These are phyloP conservation scores for Agelaius phoeniceus DNA, from an alignment of 2,113 vertebrate species.

Conservation along the genomic window DNA sequence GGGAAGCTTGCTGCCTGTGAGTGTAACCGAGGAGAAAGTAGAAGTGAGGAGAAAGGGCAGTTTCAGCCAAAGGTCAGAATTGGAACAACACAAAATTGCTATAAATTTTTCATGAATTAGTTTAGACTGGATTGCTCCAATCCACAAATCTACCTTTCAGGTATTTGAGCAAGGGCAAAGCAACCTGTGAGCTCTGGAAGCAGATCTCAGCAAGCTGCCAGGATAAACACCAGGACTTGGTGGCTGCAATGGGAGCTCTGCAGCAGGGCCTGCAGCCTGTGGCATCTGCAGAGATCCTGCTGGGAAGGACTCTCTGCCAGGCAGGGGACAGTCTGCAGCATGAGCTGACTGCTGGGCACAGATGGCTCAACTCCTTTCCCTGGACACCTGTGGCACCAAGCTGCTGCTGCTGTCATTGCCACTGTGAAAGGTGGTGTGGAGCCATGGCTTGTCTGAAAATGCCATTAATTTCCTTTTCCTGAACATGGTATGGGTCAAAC, in stretches of 20 bases:
- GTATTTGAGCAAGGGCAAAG: neutral
- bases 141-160: neutral
- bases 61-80: neutral
- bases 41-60: neutral
- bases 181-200: neutral
- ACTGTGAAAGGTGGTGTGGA: neutral
- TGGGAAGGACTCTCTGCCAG: neutral
- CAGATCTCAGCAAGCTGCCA: neutral
- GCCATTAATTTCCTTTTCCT: neutral
- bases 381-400: neutral
- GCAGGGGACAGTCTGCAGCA: neutral
- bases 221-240: fast-evolving
- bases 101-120: neutral
- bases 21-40: neutral
- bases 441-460: neutral
- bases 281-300: neutral
- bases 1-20: neutral
- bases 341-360: neutral
- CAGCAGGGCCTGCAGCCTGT: neutral
- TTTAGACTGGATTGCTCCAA: neutral
- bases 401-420: neutral
- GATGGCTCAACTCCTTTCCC: neutral
- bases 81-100: neutral
- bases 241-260: neutral
- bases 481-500: neutral